Evolutionary conservation across 2,113 vertebrate genomes (phyloP), one percentile per base, ranked within the genome.

Genomic region (Leptocoma aspasia): DNA sequence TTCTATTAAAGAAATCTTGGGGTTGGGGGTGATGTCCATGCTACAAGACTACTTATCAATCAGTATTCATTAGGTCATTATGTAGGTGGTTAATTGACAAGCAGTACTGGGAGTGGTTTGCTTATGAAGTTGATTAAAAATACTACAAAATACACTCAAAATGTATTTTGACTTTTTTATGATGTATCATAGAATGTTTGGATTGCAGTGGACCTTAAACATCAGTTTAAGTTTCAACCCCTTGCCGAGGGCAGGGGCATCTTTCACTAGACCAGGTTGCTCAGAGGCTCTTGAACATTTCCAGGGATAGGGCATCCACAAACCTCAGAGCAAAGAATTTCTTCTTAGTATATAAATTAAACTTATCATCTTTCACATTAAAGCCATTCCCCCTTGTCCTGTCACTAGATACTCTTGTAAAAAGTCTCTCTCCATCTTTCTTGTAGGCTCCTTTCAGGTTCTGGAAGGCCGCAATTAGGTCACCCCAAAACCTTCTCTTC

Each of bases 1-100:
- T 91, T 79, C 14, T 52, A 5, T 24, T 35, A 47, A 18, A 64
- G 23, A 94, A 94, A 57, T 76, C 8, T 5, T 57, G 24, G 5
- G 11, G 4, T 8, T 17, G 7, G 8, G 2, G 4, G 6, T 15
- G 24, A 64, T 17, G 6, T 53, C 28, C 7, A 5, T 0, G 0
- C 37, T 75, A 17, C 31, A 83, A 80, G 26, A 41, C 27, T 73
- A 17, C 31, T 52, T 37, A 59, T 57, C 15, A 83, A 13, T n/a
- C 13, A 41, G 5, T 56, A 6, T 8, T 86, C 30, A 33, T 83
- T 70, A 77, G 10, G 42, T 65, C 15, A 13, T 66, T 69, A 45
- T 13, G 16, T 42, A 70, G 18, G 10, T 61, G 6, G 4, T 27
- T 28, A 81, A 82, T 47, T 71, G 53, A 24, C 39, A 71, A 68